phyloP scores from a whole-genome alignment of 1,140 invertebrate genomes.

The Caerostris darwini region DNA sequence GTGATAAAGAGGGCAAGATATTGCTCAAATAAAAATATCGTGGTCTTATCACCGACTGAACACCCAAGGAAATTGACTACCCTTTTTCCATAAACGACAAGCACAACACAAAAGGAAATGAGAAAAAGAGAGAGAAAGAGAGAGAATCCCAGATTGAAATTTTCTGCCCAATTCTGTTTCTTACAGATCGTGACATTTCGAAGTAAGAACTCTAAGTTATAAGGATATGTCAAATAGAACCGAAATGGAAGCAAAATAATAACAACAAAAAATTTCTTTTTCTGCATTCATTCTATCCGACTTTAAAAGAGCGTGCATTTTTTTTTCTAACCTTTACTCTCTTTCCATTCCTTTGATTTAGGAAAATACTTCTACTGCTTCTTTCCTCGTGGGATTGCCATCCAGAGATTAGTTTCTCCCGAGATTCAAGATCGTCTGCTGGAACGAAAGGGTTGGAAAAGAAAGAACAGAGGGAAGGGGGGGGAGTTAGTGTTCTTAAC shows the following conservation, averaged over 20 bases:
- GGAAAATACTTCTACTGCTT: neutral
- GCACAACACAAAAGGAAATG: neutral
- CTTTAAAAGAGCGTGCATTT: neutral
- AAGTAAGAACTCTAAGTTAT: neutral
- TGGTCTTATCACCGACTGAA: neutral
- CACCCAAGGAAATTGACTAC: neutral
- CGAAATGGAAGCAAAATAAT: neutral
- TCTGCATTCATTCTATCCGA: neutral
- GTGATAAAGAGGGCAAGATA: neutral
- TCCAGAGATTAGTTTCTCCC: neutral
- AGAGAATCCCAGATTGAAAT: neutral
- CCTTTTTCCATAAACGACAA: neutral
- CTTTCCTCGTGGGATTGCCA: neutral
- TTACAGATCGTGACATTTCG: neutral
- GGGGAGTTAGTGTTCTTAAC: neutral
- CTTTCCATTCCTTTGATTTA: neutral
- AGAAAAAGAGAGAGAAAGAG: neutral
- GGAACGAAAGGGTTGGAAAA: no score
- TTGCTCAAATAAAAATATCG: neutral
- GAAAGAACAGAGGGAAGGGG: neutral
- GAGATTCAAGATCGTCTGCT: neutral
- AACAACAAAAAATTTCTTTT: neutral
- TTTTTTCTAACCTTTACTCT: neutral
- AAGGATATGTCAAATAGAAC: neutral
- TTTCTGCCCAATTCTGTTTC: neutral